phyloP scores from a whole-genome alignment of 2,888 invertebrate genomes.

The Lapara coniferarum region DNA sequence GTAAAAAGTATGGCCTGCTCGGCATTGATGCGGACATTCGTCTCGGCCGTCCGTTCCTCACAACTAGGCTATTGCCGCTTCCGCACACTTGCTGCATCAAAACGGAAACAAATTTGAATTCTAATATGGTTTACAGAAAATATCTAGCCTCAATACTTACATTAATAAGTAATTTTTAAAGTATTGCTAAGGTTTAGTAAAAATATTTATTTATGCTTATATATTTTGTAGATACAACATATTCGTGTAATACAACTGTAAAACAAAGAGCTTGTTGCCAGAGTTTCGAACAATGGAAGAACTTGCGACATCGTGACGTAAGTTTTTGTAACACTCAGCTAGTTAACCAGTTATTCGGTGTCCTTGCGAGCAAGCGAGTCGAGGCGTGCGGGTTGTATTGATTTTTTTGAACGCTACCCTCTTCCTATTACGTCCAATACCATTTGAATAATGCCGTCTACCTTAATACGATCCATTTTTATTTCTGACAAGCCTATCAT shows the following conservation, averaged over 20 bases:
- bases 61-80: too few species aligned
- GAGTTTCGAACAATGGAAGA: constrained; percentile 17
- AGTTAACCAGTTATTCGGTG: constrained; percentile 54
- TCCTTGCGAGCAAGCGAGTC: constrained; percentile 60
- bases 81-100: not conserved
- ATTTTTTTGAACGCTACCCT: constrained; percentile 69
- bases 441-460: constrained; percentile 59
- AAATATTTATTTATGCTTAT: not conserved
- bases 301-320: constrained; percentile 35
- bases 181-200: too few species aligned
- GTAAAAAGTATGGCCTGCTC: too few species aligned
- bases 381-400: constrained; percentile 65
- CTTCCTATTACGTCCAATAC: constrained; percentile 52
- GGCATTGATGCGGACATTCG: too few species aligned
- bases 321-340: constrained; percentile 51
- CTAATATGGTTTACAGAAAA: not conserved
- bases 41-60: too few species aligned
- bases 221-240: not conserved
- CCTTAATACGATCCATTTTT: constrained; percentile 37
- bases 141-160: too few species aligned
- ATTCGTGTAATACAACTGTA: not conserved
- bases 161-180: too few species aligned
- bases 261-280: not conserved
- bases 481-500: not conserved
- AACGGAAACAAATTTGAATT: not conserved